Base-by-base conservation (phyloP, 2,113 vertebrate species). In the Ptilorrhoa leucosticta region DNA sequence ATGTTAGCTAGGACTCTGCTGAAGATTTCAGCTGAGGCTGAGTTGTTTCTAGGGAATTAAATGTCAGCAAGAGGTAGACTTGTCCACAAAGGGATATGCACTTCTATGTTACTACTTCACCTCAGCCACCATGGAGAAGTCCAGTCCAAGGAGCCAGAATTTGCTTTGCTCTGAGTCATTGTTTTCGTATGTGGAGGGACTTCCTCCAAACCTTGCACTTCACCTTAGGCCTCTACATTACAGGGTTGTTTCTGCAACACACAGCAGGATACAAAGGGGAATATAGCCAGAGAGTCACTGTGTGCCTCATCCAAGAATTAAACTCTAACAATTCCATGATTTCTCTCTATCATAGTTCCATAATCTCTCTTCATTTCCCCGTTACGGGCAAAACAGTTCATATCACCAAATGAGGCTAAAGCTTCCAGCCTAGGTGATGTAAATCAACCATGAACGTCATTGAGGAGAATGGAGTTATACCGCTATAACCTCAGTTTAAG, bases 291-390 rank as follows among this genome's bases (percentile, higher is more conserved):
- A 40, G 13, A 33, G 18, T 35, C 19, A 37, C 19, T 57, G 5
- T 2, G 2, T 72, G 26, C 13, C 50, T 72, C 35, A 47, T 57
- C 39, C 33, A 77, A 58, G 50, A 54, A 42, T 50, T 57, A 57
- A 95, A 77, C 7, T 37, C 19, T 37, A 53, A 18, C 0, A 0
- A 57, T 31, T 27, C 64, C 1, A 1, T 66, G 33, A 65, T 50
- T 57, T 50, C 39, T 61, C 2, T 1, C 57, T 53, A 12, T 35
- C 51, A 56, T 16, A 47, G 31, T 31, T 90, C 42, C 80, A 71
- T 35, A 37, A 77, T 31, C 30, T 78, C 22, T 64, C 35, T 56
- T 84, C 10, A 31, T 83, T 87, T 79, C 10, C 44, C 23, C n/a
- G 11, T 63, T 71, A 60, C 13, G 11, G 20, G 8, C 20, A 71